Percentiles rank a stretch among this genome's conserved stretches.
These are phyloP conservation scores for Tetragnatha montana DNA, from an alignment of 2,888 invertebrate species.

Conservation along the genomic window DNA sequence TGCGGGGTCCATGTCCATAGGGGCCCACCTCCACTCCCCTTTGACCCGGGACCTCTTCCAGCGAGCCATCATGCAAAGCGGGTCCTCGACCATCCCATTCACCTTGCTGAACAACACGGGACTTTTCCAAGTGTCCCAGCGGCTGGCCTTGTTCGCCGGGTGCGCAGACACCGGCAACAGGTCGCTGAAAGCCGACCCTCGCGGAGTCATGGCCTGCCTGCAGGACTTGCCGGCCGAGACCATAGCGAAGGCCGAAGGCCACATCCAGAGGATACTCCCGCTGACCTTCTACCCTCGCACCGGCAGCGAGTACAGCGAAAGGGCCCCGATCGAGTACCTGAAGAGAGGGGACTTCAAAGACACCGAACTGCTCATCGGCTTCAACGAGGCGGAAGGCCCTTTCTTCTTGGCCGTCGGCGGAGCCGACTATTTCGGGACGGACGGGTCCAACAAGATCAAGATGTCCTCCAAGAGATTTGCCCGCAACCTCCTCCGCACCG, in stretches of 20 bases:
- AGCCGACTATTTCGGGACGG: conserved; percentile 40
- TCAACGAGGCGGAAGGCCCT: conserved; percentile 67
- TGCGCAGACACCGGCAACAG: neutral
- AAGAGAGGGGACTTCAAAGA: conserved; percentile 51
- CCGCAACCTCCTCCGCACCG: conserved; percentile 1
- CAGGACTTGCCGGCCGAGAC: conserved; percentile 14
- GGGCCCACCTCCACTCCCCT: neutral
- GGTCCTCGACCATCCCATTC: conserved; percentile 23
- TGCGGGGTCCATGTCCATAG: conserved; percentile 15
- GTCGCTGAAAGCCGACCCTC: neutral
- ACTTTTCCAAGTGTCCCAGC: neutral
- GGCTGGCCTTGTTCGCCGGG: neutral
- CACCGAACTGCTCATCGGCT: conserved; percentile 65
- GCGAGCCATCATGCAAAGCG: conserved; percentile 31
- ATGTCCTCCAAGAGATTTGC: conserved; percentile 40
- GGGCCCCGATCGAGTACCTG: neutral
- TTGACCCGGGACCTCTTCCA: conserved; percentile 21
- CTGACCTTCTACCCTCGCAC: conserved; percentile 55
- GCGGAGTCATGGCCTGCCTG: conserved; percentile 6
- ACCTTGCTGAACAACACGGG: conserved; percentile 19
- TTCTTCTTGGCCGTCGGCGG: conserved; percentile 58
- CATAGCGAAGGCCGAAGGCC: conserved; percentile 45
- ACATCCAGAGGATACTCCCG: conserved; percentile 26
- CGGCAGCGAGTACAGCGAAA: conserved; percentile 44
- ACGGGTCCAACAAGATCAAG: neutral